A percentile compares a stretch with the other conserved stretches of the same genome.
phyloP scores from a whole-genome alignment of 2,113 vertebrate species.

The Amia ocellicauda region DNA sequence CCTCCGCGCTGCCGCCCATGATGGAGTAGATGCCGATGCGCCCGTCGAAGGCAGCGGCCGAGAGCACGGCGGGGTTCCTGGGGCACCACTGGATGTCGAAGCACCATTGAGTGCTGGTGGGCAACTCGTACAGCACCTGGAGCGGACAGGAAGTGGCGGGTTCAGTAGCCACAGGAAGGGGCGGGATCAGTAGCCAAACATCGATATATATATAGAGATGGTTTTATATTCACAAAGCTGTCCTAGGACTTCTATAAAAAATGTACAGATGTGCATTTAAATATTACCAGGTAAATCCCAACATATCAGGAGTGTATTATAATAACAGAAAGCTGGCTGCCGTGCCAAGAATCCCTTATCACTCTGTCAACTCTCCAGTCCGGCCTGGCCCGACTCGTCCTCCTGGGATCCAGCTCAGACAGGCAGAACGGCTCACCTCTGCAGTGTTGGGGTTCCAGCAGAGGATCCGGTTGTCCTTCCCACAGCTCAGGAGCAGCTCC shows the following conservation, averaged over 20 bases:
- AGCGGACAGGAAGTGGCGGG: too few species aligned
- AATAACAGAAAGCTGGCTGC: not conserved
- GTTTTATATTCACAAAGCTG: too few species aligned
- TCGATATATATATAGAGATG: too few species aligned
- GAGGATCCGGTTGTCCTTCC: conserved; percentile 91
- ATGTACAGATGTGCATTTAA: too few species aligned
- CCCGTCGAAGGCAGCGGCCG: conserved; percentile 87
- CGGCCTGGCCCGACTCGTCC: too few species aligned
- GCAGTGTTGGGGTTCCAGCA: conserved; percentile 94
- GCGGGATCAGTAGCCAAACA: too few species aligned
- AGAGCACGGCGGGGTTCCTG: conserved; percentile 87
- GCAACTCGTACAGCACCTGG: conserved; percentile 90
- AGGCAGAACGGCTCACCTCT: conserved; percentile 68
- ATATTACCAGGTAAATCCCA: too few species aligned
- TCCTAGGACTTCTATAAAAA: too few species aligned
- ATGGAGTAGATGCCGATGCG: conserved; percentile 88
- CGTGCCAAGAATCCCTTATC: not conserved
- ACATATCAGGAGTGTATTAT: too few species aligned
- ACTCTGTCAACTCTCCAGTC: not conserved
- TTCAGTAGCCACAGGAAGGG: too few species aligned
- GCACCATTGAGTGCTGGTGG: conserved; percentile 91
- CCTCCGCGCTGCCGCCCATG: conserved; percentile 84
- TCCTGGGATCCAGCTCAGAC: not conserved
- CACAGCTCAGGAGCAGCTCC: conserved; percentile 89
- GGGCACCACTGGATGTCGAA: conserved; percentile 98